Evolutionary conservation across 2,113 vertebrate species (phyloP), one percentile per base, ranked within the genome.

Genomic region (Salminus brasiliensis): DNA sequence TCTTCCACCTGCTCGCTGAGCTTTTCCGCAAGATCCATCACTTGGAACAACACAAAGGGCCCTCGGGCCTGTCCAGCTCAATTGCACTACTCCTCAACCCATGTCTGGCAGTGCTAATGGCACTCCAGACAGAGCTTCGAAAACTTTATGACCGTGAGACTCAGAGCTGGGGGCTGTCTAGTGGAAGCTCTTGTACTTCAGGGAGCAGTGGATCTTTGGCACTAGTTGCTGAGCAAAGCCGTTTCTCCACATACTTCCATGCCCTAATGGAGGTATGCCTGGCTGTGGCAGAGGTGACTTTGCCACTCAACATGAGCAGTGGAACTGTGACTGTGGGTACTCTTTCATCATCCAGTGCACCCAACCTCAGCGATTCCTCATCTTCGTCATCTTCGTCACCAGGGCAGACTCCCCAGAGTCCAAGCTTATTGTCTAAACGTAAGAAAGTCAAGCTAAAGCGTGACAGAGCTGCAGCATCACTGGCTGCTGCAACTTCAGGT

Each of bases 371-470:
- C 1, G 98, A 99, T 84, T 99, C 98, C 0, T 99, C 98, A 0
- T 98, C 97, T 0, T 99, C 98, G 0, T 99, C 98, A 0, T 98
- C 97, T 0, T 99, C 98, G 0, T 98, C 98, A 11, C 98, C 98
- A 0, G 97, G 97, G 18, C 98, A 99, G 90, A 99, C 97, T 0
- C 98, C 97, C 0, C 98, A 99, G 88, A 98, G 97, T 88, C 98
- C 98, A 0, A 98, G 96, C 84, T 92, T 98, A 79, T 89, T 98
- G 6, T 98, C 97, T 1, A 99, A 99, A 88, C 94, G 98, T 67
- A 99, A 99, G 73, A 99, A 98, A 79, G 98, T 99, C 30, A 99
- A 99, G 90, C 96, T 98, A 94, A 99, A 99, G 91, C 90, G 96
- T 1, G 97, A 99, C n/a, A 95, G 96, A 83, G 93, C 96, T 0